A percentile compares a stretch with the other conserved stretches of the same genome.
These are phyloP conservation scores for Enteromius treurensis DNA, from an alignment of 2,797 vertebrate species.

Conservation along the genomic window DNA sequence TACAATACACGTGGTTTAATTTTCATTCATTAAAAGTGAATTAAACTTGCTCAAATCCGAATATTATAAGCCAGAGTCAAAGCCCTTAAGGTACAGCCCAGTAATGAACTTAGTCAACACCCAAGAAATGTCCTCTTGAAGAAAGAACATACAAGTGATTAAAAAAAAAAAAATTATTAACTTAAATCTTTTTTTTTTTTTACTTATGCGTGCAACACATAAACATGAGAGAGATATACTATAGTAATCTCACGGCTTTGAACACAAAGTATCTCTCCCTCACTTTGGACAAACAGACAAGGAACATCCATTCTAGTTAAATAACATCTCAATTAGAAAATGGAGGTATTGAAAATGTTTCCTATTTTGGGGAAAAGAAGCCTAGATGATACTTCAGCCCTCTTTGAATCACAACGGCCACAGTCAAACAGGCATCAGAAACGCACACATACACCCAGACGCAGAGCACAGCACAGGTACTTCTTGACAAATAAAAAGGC, in stretches of 20 bases:
- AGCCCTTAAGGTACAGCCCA: neutral
- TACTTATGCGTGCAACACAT: constrained; percentile 28
- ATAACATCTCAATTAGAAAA: constrained; percentile 34
- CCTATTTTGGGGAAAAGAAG: constrained; percentile 40
- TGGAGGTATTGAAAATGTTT: constrained; percentile 38
- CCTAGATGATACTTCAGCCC: constrained; percentile 49
- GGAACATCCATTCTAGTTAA: constrained; percentile 42
- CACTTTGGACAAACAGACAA: constrained; percentile 38
- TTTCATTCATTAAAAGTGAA: neutral
- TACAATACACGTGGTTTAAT: neutral
- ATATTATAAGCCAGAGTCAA: neutral
- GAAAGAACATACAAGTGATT: constrained; percentile 5
- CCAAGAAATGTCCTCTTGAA: constrained; percentile 1
- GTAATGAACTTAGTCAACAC: constrained; percentile 15
- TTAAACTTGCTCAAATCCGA: neutral
- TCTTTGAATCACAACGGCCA: constrained; percentile 45
- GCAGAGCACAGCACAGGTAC: constrained; percentile 62
- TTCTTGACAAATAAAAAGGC: constrained; percentile 65
- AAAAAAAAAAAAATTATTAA: neutral
- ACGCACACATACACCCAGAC: constrained; percentile 22
- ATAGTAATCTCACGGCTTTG: neutral
- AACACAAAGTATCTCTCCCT: constrained; percentile 16
- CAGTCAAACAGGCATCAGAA: constrained; percentile 39
- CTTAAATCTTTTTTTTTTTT: neutral
- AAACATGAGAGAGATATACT: constrained; percentile 16